These are phyloP conservation scores for Eubucco bourcierii DNA, from an alignment of 2,113 vertebrate genomes.

Conservation along the genomic window DNA sequence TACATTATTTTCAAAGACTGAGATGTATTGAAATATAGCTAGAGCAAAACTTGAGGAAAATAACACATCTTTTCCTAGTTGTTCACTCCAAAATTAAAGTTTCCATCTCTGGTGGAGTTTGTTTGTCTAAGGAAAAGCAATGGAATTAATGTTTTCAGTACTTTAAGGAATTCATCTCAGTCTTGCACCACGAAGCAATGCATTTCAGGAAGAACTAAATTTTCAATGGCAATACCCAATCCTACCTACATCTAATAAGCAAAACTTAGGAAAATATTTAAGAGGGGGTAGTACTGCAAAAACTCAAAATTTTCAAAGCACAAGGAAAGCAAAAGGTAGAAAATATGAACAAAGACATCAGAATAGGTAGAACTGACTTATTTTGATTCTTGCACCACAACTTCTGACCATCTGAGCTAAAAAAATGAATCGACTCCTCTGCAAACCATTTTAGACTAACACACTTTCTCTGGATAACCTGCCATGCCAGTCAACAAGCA, in stretches of 20 bases:
- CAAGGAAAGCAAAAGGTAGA: not conserved
- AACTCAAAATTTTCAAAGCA: not conserved
- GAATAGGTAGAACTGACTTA: not conserved
- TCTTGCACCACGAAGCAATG: fast-evolving
- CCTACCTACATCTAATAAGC: not conserved
- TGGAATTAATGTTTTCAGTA: not conserved
- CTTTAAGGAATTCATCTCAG: not conserved
- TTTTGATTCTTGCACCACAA: not conserved
- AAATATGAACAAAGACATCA: not conserved
- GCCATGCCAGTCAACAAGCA: not conserved
- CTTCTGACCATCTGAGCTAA: not conserved
- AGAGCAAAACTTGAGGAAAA: not conserved
- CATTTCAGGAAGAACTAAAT: not conserved
- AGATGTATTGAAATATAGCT: not conserved
- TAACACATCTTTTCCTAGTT: not conserved
- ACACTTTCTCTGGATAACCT: not conserved
- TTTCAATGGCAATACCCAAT: not conserved
- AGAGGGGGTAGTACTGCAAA: not conserved
- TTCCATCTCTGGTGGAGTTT: not conserved
- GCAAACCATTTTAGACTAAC: not conserved
- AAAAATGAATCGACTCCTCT: not conserved
- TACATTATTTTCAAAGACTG: not conserved
- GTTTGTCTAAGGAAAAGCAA: not conserved
- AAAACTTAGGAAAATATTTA: not conserved
- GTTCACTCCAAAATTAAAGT: not conserved